These are phyloP conservation scores for Atta cephalotes DNA, from an alignment of 1,140 invertebrate species.

Conservation along the genomic window DNA sequence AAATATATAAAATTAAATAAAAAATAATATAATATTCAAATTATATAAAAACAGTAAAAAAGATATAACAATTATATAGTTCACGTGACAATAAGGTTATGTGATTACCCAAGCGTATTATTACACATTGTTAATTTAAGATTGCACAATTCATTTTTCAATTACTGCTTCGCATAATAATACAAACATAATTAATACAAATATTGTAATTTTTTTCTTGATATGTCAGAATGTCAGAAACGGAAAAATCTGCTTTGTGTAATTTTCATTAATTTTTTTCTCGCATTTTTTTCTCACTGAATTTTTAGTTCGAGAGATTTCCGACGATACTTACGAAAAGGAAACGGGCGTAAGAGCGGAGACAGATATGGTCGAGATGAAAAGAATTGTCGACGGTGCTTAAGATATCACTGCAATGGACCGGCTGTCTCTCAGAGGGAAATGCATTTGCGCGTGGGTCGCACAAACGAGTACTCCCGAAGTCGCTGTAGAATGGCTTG, in stretches of 20 bases:
- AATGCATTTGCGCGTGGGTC: constrained; percentile 7
- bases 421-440: constrained; percentile 11
- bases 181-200: neutral
- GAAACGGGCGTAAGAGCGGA: neutral
- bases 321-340: neutral
- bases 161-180: neutral
- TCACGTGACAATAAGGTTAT: neutral
- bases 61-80: neutral
- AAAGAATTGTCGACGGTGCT: constrained; percentile 39
- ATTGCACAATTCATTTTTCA: neutral
- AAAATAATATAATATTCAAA: neutral
- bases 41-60: neutral
- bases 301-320: no score
- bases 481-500: constrained; percentile 26
- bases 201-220: constrained; percentile 23
- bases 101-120: neutral
- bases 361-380: constrained; percentile 11
- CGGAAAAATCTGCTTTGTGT: neutral
- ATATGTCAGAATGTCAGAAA: constrained; percentile 27
- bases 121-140: neutral
- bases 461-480: neutral
- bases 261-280: neutral
- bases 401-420: constrained; percentile 48
- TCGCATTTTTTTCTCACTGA: constrained; percentile 6
- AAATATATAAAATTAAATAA: neutral